Conservation (phyloP, 2,888 invertebrate genomes). For the Panopea generosa region DNA sequence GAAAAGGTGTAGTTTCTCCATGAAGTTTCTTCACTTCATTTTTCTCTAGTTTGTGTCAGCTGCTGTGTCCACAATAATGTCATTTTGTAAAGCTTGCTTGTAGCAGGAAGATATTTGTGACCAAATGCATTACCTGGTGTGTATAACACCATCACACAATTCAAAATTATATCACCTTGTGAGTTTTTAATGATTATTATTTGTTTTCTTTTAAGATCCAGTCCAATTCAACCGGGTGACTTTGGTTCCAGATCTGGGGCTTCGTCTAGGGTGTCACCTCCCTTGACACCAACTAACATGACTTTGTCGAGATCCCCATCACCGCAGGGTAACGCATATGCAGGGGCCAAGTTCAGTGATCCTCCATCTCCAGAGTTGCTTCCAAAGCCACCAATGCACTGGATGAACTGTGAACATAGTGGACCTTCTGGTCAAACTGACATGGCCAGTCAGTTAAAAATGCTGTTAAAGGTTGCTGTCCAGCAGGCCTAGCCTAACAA, state of each 20-base stretch:
- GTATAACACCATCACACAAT: too few species aligned
- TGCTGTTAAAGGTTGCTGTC: constrained; percentile 82
- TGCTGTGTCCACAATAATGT: too few species aligned
- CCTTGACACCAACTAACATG: constrained; percentile 36
- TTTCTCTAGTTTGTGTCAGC: too few species aligned
- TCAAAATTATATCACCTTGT: too few species aligned
- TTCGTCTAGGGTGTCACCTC: constrained; percentile 41
- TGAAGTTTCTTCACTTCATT: too few species aligned
- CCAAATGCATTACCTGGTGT: too few species aligned
- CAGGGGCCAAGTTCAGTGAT: constrained; percentile 93
- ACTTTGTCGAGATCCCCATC: constrained; percentile 54
- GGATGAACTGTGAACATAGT: constrained; percentile 87
- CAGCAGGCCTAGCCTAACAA: constrained; percentile 31
- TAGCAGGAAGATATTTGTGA: too few species aligned
- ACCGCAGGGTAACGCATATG: constrained; percentile 83
- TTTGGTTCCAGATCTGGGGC: neutral
- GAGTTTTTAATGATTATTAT: too few species aligned
- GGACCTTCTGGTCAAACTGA: constrained; percentile 64
- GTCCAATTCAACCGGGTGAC: constrained; percentile 18
- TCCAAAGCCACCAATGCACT: constrained; percentile 93
- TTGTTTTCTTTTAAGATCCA: constrained; percentile 14
- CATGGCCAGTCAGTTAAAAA: constrained; percentile 81
- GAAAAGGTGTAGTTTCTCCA: too few species aligned
- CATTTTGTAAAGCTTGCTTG: too few species aligned
- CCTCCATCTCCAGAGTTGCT: constrained; percentile 92